Base-by-base conservation (phyloP, 2,888 invertebrate species). In the Cerastis leucographa region DNA sequence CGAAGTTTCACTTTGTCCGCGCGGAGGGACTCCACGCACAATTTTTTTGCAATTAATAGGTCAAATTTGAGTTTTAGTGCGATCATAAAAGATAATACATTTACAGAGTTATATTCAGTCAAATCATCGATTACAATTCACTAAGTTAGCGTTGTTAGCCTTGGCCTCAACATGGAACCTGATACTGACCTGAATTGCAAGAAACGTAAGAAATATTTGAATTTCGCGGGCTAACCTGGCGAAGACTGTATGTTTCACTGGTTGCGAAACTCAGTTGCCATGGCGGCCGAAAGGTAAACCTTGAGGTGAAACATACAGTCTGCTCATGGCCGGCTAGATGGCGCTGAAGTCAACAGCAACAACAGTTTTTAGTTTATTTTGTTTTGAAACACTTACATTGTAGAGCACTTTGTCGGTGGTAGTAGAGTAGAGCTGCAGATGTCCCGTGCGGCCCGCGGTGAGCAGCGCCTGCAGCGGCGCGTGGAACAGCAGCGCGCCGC, bases 341-440 rank as follows among this genome's bases (percentile, higher is more conserved):
- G 35, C 35, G 35, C 35, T 35, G 3, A 35, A 35, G 35, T 35
- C 35, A 35, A 35, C 35, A 35, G n/a, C n/a, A n/a, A n/a, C n/a
- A n/a, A n/a, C n/a, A n/a, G n/a, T 35, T 35, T 35, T 35, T 3
- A 3, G 35, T 35, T 35, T 35, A 35, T 35, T 35, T 35, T 35
- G 35, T 35, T 35, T 35, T n/a, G 4, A 42, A 14, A 64, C n/a
- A 81, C 96, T 94, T 86, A 97, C 97, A 92, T 96, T 96, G 78
- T 94, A 97, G 5, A 97, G 88, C 19, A 97, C 95, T 91, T 96
- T 96, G 76, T 97, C 94, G 0, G 94, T 94, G 4, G 80, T 86
- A 0, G 96, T 95, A 6, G 97, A 97, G 83, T 94, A 97, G 2
- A 97, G 84, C 84, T 97, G 97, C 74, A 97, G 81, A 68, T 96